phyloP scores from a whole-genome alignment of 2,888 invertebrate genomes.

The Drymonia ruficornis region DNA sequence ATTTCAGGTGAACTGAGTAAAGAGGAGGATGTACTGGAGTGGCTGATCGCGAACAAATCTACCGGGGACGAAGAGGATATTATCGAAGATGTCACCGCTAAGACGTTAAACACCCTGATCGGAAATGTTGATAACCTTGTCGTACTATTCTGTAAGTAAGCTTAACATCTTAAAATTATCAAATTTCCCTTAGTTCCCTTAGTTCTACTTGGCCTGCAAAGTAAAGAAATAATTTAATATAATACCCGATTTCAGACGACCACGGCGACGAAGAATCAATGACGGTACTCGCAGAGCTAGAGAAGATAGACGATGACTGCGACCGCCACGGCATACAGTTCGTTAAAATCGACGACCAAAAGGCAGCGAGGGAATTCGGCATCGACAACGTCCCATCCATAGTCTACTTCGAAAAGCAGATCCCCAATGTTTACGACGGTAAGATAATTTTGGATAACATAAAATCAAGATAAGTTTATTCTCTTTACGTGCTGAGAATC shows the following conservation, averaged over 20 bases:
- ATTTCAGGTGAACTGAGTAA: constrained; percentile 91
- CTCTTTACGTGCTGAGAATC: background rate
- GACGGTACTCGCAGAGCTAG: constrained; percentile 93
- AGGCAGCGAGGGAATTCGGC: constrained; percentile 94
- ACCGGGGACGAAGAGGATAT: constrained; percentile 97
- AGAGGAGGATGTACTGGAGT: constrained; percentile 96
- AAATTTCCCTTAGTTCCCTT: too few relatives aligned
- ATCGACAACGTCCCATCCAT: constrained; percentile 93
- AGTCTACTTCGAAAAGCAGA: constrained; percentile 96
- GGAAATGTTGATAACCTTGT: constrained; percentile 96
- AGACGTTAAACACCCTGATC: constrained; percentile 94
- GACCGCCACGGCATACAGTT: constrained; percentile 96
- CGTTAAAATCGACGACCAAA: constrained; percentile 95
- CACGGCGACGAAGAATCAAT: constrained; percentile 95
- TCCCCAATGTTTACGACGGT: constrained; percentile 96
- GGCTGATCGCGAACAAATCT: constrained; percentile 96
- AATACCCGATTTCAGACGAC: constrained; percentile 87
- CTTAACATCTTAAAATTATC: too few relatives aligned
- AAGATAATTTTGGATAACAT: constrained; percentile 34
- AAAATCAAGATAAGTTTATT: constrained; percentile 2
- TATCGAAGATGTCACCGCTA: constrained; percentile 97
- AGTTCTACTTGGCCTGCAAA: too few relatives aligned
- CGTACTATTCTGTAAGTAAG: constrained; percentile 94
- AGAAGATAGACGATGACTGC: constrained; percentile 97
- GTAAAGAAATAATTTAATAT: background rate